Evolutionary conservation across 2,888 invertebrate genomes (phyloP).

Genomic region (Parelbella ahira): DNA sequence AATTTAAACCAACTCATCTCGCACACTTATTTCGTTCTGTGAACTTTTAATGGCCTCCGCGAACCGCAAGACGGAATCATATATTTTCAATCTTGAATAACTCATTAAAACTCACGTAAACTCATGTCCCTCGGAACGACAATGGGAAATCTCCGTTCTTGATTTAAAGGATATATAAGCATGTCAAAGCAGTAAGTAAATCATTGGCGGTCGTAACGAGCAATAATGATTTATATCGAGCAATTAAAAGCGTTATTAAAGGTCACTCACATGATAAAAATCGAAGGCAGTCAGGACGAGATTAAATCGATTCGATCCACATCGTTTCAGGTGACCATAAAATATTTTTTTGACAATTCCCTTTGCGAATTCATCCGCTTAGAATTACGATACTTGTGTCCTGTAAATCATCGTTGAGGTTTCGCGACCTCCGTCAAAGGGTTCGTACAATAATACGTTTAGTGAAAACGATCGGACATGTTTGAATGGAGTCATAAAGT

Average conservation of each 20-base stretch:
- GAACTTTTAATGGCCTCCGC: conserved; percentile 20
- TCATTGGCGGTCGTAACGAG: conserved; percentile 67
- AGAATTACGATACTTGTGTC: conserved; percentile 58
- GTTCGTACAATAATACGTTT: conserved; percentile 45
- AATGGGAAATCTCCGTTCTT: conserved; percentile 53
- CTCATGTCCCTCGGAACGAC: conserved; percentile 50
- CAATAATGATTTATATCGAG: conserved; percentile 71
- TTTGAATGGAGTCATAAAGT: conserved; percentile 73
- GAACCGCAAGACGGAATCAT: conserved; percentile 29
- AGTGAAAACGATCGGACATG: conserved; percentile 58
- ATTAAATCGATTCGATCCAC: conserved; percentile 67
- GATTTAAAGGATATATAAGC: conserved; percentile 62
- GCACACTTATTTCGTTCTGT: conserved; percentile 3
- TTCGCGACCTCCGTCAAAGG: conserved; percentile 57
- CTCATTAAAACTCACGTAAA: conserved; percentile 73
- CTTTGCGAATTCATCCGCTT: conserved; percentile 42
- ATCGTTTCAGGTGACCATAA: conserved; percentile 55
- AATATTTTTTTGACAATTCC: conserved; percentile 68
- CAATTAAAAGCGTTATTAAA: conserved; percentile 74
- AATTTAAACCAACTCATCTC: conserved; percentile 6
- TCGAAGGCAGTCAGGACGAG: conserved; percentile 49
- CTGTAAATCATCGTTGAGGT: conserved; percentile 70
- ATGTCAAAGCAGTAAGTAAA: conserved; percentile 76
- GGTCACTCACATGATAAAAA: conserved; percentile 38
- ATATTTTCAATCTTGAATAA: conserved; percentile 52